phyloP scores from a whole-genome alignment of 2,113 vertebrate species.

The Podarcis muralis region DNA sequence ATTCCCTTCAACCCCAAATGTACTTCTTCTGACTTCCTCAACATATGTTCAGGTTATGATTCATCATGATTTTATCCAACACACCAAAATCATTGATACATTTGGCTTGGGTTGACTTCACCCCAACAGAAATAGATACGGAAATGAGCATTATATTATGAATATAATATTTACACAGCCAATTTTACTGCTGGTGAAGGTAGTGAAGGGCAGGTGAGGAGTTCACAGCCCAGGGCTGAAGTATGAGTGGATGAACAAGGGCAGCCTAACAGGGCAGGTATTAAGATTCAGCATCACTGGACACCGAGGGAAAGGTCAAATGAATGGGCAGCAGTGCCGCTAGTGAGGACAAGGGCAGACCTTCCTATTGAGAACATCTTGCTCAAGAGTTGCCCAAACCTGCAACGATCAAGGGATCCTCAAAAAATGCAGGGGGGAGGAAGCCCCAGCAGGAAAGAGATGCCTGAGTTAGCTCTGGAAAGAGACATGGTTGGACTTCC shows the following conservation, averaged over 20 bases:
- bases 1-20: not conserved
- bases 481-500: not conserved
- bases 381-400: too few relatives aligned
- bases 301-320: too few relatives aligned
- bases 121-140: not conserved
- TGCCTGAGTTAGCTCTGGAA: not conserved
- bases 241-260: not conserved
- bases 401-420: not conserved
- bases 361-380: too few relatives aligned
- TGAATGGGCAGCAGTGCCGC: too few relatives aligned
- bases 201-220: not conserved
- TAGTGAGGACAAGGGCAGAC: too few relatives aligned
- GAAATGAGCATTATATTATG: not conserved
- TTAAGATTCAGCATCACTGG: too few relatives aligned
- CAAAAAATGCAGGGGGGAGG: not conserved
- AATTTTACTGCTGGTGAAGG: not conserved
- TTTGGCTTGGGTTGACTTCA: not conserved
- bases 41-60: conserved; percentile 6
- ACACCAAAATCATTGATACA: not conserved
- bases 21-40: conserved; percentile 9
- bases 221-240: not conserved
- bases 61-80: not conserved
- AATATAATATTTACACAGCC: not conserved
- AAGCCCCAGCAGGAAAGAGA: not conserved
- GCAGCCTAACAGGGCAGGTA: too few relatives aligned